Evolutionary conservation across 2,797 vertebrate genomes (phyloP).

Genomic region (Gallinago nigripennis): DNA sequence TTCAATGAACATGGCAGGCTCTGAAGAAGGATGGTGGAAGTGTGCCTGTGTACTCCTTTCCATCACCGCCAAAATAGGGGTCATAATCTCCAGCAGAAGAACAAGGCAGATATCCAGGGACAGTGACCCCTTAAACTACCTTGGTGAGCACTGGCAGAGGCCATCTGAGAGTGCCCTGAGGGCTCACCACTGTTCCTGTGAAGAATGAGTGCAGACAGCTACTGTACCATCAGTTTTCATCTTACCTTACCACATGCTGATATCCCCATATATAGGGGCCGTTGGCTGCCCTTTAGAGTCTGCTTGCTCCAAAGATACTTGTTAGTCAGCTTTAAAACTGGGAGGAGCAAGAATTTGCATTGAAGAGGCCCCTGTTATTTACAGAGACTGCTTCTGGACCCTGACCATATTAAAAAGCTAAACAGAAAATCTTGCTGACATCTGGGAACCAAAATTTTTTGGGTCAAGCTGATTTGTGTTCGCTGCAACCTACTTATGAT

Average conservation of each 20-base stretch:
- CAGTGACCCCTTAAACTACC: background rate
- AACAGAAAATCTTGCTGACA: conserved; percentile 38
- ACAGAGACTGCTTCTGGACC: background rate
- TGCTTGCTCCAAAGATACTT: background rate
- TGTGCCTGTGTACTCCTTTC: background rate
- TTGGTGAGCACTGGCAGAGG: background rate
- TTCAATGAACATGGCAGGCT: background rate
- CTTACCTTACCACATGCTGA: background rate
- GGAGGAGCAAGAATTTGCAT: background rate
- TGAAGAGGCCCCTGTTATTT: background rate
- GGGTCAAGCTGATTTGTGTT: conserved; percentile 49
- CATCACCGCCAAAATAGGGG: rapidly evolving
- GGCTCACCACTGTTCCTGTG: background rate
- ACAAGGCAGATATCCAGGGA: background rate
- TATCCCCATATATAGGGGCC: background rate
- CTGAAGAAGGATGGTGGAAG: background rate
- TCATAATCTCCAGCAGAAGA: background rate
- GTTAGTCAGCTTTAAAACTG: background rate
- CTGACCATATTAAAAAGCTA: background rate
- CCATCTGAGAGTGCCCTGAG: background rate
- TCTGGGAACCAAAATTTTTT: conserved; percentile 45
- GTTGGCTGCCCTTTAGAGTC: conserved; percentile 1
- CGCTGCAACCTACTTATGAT: conserved; percentile 51
- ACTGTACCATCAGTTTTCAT: background rate
- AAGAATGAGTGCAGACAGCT: background rate